Evolutionary conservation across 2,797 vertebrate genomes (phyloP), one percentile per base, ranked within the genome.

Genomic region (Cossypha niveicapilla): DNA sequence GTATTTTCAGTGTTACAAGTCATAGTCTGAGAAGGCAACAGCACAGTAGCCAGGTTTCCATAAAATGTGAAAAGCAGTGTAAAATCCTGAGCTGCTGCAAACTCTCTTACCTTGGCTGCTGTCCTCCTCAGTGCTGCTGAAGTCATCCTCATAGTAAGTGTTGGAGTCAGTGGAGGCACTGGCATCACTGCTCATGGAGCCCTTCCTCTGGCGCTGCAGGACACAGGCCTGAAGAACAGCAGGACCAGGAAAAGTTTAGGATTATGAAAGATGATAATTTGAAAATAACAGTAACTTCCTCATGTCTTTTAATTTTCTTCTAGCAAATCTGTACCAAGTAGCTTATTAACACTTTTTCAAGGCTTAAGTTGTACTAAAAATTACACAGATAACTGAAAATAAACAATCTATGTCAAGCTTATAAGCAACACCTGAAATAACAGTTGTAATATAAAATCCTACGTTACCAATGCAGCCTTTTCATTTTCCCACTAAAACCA

Each of bases 111-210:
- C 99, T 98, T 99, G 99, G 96, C 99, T 99, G 98, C 99, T 99
- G 93, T 99, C 99, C 97, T 99, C 99, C 97, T 99, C 99, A 3
- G 99, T 99, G 93, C 99, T 99, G 97, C 99, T 99, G 96, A 99
- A 99, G 86, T 99, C 99, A 86, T 99, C 99, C 97, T 99, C 99
- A 0, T 99, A 99, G 97, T 99, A 99, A 34, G 99, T 99, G 97
- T 99, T 99, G 18, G 99, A 99, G 95, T 99, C 99, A 1, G 99
- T 99, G 72, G 99, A 99, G 92, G 99, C 99, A 2, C 99, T 99
- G 94, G 99, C 99, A 1, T 99, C 99, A 0, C 99, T 99, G 97
- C 99, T 99, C 97, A 99, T 98, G 19, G 99, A 99, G 57, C 99
- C 99, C 66, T 99, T 99, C 81, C 99, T 99, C 97, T 99, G 99